These are phyloP conservation scores for Orcinus orca DNA, from an alignment of 2,113 vertebrate species.

Conservation along the genomic window DNA sequence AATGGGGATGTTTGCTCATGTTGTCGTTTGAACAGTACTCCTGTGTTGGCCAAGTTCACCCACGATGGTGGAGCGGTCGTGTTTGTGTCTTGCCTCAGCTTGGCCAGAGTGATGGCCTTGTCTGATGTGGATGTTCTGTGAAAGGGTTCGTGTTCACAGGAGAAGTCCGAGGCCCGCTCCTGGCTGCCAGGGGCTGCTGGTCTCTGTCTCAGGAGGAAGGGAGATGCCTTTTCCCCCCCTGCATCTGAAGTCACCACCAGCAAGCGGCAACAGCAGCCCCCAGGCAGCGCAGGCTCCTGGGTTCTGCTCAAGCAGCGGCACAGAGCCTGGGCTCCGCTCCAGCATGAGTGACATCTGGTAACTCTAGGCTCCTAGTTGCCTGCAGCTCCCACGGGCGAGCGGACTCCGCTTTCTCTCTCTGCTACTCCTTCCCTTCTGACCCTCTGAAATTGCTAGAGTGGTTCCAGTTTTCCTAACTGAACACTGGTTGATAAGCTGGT, in stretches of 20 bases:
- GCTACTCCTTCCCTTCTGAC: background rate
- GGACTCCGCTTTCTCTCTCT: background rate
- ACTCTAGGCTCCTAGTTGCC: background rate
- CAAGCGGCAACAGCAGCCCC: background rate
- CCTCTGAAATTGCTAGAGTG: background rate
- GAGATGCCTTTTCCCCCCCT: background rate
- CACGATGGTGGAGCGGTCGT: fast-evolving
- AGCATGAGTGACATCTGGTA: background rate
- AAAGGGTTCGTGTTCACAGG: background rate
- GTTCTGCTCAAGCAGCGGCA: background rate
- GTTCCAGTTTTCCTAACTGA: background rate
- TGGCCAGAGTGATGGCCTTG: background rate
- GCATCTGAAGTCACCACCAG: background rate
- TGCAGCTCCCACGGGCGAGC: background rate
- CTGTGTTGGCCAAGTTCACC: too few relatives aligned
- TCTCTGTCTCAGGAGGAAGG: background rate
- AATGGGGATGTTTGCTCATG: background rate
- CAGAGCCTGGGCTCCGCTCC: background rate
- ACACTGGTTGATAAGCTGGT: too few relatives aligned
- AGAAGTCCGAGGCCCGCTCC: background rate
- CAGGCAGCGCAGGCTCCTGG: background rate
- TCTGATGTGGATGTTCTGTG: background rate
- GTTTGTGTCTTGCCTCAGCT: background rate
- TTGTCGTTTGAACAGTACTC: background rate
- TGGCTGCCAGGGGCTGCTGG: background rate